Evolutionary conservation across 2,888 invertebrate species (phyloP).

Genomic region (Caenorhabditis doughertyi): DNA sequence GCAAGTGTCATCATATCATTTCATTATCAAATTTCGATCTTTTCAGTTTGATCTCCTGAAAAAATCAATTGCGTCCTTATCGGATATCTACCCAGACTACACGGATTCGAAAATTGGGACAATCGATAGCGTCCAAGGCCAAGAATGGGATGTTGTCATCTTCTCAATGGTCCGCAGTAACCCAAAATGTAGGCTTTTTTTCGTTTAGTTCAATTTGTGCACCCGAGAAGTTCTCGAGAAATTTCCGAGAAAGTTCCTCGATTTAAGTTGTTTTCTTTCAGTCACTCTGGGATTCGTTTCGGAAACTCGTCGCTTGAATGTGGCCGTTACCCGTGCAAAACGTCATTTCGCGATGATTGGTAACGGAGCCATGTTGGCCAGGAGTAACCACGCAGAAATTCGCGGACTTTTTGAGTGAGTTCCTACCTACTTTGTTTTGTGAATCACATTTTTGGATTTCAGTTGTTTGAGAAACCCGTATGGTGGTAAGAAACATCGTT

Average conservation of each 20-base stretch:
- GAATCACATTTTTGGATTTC: no score
- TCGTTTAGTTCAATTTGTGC: no score
- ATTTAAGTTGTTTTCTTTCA: constrained; percentile 1
- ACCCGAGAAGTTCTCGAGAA: no score
- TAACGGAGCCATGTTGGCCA: constrained; percentile 21
- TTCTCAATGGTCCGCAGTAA: constrained; percentile 41
- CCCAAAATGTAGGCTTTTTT: constrained; percentile 23
- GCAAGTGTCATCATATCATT: background rate
- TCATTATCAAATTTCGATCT: background rate
- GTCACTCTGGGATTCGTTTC: constrained; percentile 31
- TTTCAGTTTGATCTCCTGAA: background rate
- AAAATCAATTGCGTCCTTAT: background rate
- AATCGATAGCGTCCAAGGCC: constrained; percentile 44
- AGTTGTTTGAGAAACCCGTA: background rate
- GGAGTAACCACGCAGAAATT: background rate
- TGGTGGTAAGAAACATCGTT: no score
- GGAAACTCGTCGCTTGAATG: constrained; percentile 40
- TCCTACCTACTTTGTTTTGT: background rate
- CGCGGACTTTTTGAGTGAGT: constrained; percentile 13
- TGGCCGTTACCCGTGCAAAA: constrained; percentile 50
- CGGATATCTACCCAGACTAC: background rate
- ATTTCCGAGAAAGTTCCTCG: no score
- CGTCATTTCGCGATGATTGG: constrained; percentile 36
- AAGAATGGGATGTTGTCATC: constrained; percentile 47
- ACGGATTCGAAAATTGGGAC: constrained; percentile 19